A percentile compares a stretch with the other conserved stretches of the same genome.
phyloP scores from a whole-genome alignment of 2,888 invertebrate species.

The Prosapia bicincta region DNA sequence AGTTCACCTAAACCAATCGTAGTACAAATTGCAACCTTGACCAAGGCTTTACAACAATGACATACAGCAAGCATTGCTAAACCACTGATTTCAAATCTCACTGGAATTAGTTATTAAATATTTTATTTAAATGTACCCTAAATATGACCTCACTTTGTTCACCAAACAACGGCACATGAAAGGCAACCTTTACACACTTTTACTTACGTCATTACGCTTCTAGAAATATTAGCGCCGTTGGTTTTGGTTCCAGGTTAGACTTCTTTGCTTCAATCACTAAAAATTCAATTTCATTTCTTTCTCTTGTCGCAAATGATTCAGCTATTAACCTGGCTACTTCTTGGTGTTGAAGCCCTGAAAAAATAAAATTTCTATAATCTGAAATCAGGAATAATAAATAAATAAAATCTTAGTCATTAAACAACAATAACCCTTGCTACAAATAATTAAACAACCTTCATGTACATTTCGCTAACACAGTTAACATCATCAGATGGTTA shows the following conservation, averaged over 20 bases:
- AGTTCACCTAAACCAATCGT: neutral
- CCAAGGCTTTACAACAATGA: neutral
- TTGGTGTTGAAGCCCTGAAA: slow-evolving; percentile 79
- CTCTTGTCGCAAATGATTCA: slow-evolving; percentile 87
- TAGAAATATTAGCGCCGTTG: slow-evolving; percentile 84
- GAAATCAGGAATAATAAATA: too few species aligned
- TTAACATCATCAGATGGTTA: too few species aligned
- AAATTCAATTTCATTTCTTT: slow-evolving; percentile 87
- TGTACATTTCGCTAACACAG: too few species aligned
- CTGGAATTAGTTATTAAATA: neutral
- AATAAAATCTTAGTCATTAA: too few species aligned
- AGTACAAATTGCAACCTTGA: neutral
- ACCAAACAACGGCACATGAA: neutral
- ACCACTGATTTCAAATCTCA: neutral
- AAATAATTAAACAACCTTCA: too few species aligned
- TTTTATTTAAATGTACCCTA: neutral
- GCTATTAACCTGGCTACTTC: slow-evolving; percentile 91
- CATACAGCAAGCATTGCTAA: neutral
- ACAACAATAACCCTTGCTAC: too few species aligned
- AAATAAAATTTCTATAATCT: too few species aligned
- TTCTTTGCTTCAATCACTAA: slow-evolving; percentile 90
- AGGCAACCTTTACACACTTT: neutral
- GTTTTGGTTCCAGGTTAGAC: slow-evolving; percentile 87
- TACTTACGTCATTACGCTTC: slow-evolving; percentile 72
- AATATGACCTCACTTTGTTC: neutral